Evolutionary conservation across 2,888 invertebrate species (phyloP).

Genomic region (Esperia sulphurella): DNA sequence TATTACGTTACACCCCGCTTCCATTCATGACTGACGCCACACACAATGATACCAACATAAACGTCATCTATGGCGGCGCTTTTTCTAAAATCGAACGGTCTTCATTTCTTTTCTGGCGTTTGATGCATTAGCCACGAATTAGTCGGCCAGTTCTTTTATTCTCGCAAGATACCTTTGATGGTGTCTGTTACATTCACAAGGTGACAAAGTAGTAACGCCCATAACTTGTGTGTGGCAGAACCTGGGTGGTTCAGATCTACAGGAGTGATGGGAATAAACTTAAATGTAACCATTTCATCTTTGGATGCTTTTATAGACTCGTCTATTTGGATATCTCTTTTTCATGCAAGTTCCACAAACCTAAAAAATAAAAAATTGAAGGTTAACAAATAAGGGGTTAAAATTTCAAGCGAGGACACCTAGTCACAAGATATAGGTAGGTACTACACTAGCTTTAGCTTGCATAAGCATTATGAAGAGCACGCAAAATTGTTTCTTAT

Average conservation of each 20-base stretch:
- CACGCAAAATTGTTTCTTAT: not conserved
- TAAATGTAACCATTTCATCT: no score
- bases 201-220: constrained; percentile 74
- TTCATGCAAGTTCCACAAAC: no score
- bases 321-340: no score
- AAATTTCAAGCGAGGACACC: no score
- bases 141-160: constrained; percentile 62
- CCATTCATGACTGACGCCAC: constrained; percentile 71
- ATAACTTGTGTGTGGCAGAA: constrained; percentile 63
- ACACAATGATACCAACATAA: constrained; percentile 71
- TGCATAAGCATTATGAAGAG: no score
- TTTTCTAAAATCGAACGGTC: constrained; percentile 57
- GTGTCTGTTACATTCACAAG: constrained; percentile 52
- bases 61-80: constrained; percentile 63
- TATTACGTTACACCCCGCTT: constrained; percentile 66
- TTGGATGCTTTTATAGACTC: no score
- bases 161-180: constrained; percentile 41
- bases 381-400: no score
- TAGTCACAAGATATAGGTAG: no score
- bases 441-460: no score
- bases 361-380: no score
- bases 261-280: not conserved
- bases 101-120: constrained; percentile 55
- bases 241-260: constrained; percentile 54
- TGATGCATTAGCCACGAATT: constrained; percentile 76